Base-by-base conservation (phyloP, 2,113 vertebrate genomes). In the Anarhynchus alexandrinus region DNA sequence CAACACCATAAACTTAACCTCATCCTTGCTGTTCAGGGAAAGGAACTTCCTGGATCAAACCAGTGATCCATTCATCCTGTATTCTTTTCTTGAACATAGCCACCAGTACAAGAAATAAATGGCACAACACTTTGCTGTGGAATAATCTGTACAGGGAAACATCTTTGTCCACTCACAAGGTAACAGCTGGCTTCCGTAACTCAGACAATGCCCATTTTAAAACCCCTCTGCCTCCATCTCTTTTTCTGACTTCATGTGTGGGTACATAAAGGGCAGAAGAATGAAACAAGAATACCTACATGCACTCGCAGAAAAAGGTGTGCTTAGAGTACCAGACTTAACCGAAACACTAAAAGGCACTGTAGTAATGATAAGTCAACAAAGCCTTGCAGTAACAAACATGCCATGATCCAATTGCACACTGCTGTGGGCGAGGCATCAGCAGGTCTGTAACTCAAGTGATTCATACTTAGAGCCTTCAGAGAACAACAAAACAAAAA, bases 381-480 rank as follows among this genome's bases (percentile, higher is more conserved):
- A 92, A n/a, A 69, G 61, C 57, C 65, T 93, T 70, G 43, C 59
- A 93, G 69, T 70, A 95, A 92, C 64, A 91, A 89, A 91, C 34
- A 70, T 27, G 55, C 25, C 76, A 65, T 4, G 21, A 89, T 79
- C 47, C 77, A 82, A 32, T 74, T 26, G 1, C 87, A 64, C 54
- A 34, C 57, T 79, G 66, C 86, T 92, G 73, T 49, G 49, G 61
- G 77, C 15, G 2, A 91, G 30, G 73, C 43, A 89, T 61, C 91
- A 94, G 57, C 47, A 82, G 84, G 57, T 86, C 77, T 86, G 43
- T 62, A 88, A 90, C 64, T 62, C 55, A 72, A 86, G 51, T 70
- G 81, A 92, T 95, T 92, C 77, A 91, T 71, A 47, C 65, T 62
- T 62, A 29, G 29, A 89, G 29, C 20, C 45, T 85, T 79, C 77